A percentile compares a stretch with the other conserved stretches of the same genome.
Evolutionary conservation across 2,888 invertebrate species (phyloP).

Genomic region (Melanophora roralis): DNA sequence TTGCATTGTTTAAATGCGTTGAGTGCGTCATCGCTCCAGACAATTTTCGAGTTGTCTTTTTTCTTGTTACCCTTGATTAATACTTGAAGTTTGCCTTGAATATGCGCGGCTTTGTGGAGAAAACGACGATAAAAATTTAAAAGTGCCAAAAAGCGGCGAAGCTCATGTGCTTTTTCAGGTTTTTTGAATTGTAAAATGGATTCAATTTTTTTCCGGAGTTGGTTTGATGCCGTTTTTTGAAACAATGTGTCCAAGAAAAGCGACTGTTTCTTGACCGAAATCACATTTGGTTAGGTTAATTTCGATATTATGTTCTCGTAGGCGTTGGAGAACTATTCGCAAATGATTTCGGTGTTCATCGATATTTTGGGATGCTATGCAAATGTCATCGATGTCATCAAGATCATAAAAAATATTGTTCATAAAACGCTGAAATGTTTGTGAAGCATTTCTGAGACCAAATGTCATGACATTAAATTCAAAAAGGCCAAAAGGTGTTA

Average conservation of each 20-base stretch:
- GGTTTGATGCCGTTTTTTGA: constrained; percentile 18
- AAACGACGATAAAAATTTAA: constrained; percentile 53
- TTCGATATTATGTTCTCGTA: constrained; percentile 53
- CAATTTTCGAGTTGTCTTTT: constrained; percentile 44
- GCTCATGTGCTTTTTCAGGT: constrained; percentile 29
- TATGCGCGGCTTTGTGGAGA: constrained; percentile 45
- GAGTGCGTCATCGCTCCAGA: constrained; percentile 39
- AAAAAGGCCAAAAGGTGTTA: constrained; percentile 72
- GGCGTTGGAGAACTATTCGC: constrained; percentile 39
- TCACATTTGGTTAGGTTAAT: constrained; percentile 64
- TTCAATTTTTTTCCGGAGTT: constrained; percentile 33
- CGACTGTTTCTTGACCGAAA: constrained; percentile 23
- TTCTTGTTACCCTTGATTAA: constrained; percentile 46
- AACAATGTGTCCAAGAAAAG: constrained; percentile 38
- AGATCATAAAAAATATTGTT: constrained; percentile 69
- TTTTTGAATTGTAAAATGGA: constrained; percentile 38
- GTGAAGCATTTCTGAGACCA: constrained; percentile 70
- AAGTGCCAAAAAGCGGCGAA: constrained; percentile 44
- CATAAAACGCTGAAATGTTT: no score
- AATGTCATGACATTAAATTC: constrained; percentile 71
- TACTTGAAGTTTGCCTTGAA: constrained; percentile 35
- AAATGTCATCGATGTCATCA: constrained; percentile 64
- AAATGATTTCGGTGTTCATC: constrained; percentile 51
- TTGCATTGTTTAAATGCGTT: constrained; percentile 53
- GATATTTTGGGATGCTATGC: constrained; percentile 23